A percentile compares a stretch with the other conserved stretches of the same genome.
Conservation (phyloP, 2,888 invertebrate species). For the Noctua janthina region DNA sequence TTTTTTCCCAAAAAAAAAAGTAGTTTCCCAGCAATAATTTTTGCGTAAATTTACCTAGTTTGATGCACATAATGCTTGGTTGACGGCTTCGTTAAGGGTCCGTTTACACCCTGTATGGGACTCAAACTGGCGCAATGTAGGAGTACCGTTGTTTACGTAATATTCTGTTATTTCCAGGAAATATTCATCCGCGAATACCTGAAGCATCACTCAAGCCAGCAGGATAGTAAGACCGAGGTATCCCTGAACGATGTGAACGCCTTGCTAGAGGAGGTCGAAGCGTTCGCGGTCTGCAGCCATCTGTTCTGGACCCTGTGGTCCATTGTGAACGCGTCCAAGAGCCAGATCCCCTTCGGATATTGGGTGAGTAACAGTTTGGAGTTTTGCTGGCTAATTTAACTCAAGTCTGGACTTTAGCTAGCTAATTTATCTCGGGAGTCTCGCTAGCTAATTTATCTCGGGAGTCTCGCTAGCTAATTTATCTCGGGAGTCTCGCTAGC, state of each 20-base stretch:
- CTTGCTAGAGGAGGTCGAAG: constrained; percentile 94
- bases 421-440: background rate
- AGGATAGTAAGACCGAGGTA: constrained; percentile 72
- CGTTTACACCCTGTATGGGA: no score
- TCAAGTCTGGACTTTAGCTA: background rate
- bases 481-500: no score
- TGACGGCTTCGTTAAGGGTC: no score
- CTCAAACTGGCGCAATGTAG: no score
- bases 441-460: background rate
- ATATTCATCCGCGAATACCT: constrained; percentile 90
- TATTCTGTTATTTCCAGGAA: constrained; percentile 79
- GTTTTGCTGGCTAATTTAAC: background rate
- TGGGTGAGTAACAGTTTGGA: constrained; percentile 93
- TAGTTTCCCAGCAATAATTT: no score
- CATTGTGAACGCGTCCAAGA: constrained; percentile 95
- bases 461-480: background rate
- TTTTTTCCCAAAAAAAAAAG: no score
- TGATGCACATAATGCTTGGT: no score
- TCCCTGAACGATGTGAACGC: constrained; percentile 90
- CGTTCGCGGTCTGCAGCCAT: constrained; percentile 96
- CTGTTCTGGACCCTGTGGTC: constrained; percentile 99
- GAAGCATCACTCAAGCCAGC: constrained; percentile 76
- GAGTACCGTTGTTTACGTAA: background rate
- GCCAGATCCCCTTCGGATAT: constrained; percentile 98
- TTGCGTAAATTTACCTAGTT: no score